Evolutionary conservation across 2,888 invertebrate species (phyloP), one percentile per base, ranked within the genome.

Genomic region (Seira ritae): DNA sequence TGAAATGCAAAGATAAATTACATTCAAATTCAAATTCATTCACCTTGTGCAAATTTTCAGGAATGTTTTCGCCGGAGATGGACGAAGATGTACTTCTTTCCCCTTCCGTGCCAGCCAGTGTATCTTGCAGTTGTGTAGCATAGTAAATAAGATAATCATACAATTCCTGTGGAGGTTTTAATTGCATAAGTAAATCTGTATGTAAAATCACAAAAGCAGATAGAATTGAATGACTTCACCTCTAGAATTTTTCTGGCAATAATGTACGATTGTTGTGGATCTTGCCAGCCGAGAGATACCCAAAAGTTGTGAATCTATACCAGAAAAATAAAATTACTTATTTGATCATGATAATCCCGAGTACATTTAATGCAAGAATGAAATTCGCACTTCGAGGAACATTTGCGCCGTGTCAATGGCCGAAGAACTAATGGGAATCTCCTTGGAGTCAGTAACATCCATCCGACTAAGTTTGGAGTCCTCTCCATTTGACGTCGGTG

Each of bases 271-370:
- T 85, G 84, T 8, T 75, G 37, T 0, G 80, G 71, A 62, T 78
- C 69, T 24, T 77, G 37, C 85, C 85, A 85, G 4, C 74, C 74
- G 8, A 85, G 60, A 0, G 70, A 62, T 1, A 72, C 65, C 85
- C 85, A 85, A 62, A 85, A 84, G 19, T 65, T 80, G 10, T 84
- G 74, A 78, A 85, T 84, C 84, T 79, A 19, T n/a, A 20, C 22
- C 20, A 19, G 19, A 23, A 73, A 62, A 23, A n/a, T n/a, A n/a
- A n/a, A n/a, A n/a, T n/a, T n/a, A n/a, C n/a, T n/a, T n/a, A 67
- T 19, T 17, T 10, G 42, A 69, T 23, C 19, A 31, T 8, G 31
- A 12, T 1, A 17, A n/a, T n/a, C n/a, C 12, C 22, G 3, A 8
- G 31, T 75, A 6, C 3, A 75, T 15, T 31, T 24, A 73, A 4